Evolutionary conservation across 1,140 invertebrate genomes (phyloP), one percentile per base, ranked within the genome.

Genomic region (Mercenaria mercenaria): DNA sequence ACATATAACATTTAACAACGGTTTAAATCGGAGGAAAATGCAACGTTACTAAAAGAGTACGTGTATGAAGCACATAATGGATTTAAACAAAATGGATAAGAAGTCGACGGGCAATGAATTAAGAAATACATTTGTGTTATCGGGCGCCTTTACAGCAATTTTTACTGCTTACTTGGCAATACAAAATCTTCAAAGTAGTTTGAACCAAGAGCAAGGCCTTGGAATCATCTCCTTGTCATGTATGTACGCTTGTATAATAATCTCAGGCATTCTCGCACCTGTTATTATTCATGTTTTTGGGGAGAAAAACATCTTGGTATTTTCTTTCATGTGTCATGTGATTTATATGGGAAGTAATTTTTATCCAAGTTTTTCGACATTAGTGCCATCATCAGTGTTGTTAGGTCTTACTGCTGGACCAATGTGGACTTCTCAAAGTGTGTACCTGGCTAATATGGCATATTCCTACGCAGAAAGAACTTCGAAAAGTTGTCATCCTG

Each of bases 321-420:
- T 89, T 0, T 64, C 90, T 0, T 93, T 85, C 39, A 26, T 87
- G 0, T 89, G 91, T 59, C 92, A 94, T 79, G 64, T 92, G 23
- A 50, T 95, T 15, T 95, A 93, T 88, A 91, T 90, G 29, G 74
- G 91, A 32, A 88, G 93, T 20, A 98, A 97, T 4, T 94, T 93
- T 81, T 93, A 93, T 90, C 91, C 94, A 15, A 84, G 86, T 20
- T 95, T 91, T 52, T 64, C 76, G 0, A 94, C 93, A 26, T 74
- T 94, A 72, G 88, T 93, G 8, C 93, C 93, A 0, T 88, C 92
- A 11, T 93, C 94, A 1, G 67, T 93, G 13, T 52, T 94, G 6
- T 64, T 93, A n/a, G 94, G 94, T 23, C n/a, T 90, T 15, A 90
- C 91, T 13, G 47, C 89, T 13, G 94, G 93, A 15, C 91, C 93